Base-by-base conservation (phyloP, 2,113 vertebrate species). In the Sapajus apella region DNA sequence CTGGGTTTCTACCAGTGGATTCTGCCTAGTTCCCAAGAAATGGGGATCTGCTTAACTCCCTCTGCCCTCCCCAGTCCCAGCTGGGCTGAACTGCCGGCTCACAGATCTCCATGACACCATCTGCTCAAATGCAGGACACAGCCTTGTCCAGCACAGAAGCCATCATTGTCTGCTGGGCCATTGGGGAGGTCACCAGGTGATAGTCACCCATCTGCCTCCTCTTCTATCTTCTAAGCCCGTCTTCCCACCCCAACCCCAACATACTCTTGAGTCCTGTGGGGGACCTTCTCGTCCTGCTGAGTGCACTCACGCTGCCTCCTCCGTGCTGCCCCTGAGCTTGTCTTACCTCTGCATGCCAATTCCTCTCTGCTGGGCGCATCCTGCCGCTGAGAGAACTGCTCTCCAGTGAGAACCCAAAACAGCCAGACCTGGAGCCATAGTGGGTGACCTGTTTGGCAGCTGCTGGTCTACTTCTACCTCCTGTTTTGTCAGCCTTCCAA, bases 251-350 rank as follows among this genome's bases (percentile, higher is more conserved):
- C 50, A 35, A 27, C 43, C 27, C 75, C 30, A 56, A 5, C 37
- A 52, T 8, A 79, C 20, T 27, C n/a, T 2, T 2, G 9, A 52
- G 3, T 40, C 30, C 52, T 12, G 1, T 9, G 8, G 11, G 11
- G 25, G 79, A 40, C 32, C 55, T 52, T 40, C 35, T 12, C 77
- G 18, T 16, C 0, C 13, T 21, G 2, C 45, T 80, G 61, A 23
- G 27, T 72, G 61, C 47, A 2, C n/a, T 32, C 17, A 7, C 1
- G 0, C 5, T 8, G 13, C 43, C 11, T 6, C 30, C 73, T 40
- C 43, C 4, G 8, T 17, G 10, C 66, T 18, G 25, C 13, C 25
- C 40, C 8, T 10, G 11, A 9, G 21, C 25, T 37, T 7, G 13
- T 58, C 68, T 73, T 13, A 40, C 40, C n/a, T 37, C 73, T 45